These are phyloP conservation scores for Cynaeus angustus DNA, from an alignment of 2,888 invertebrate genomes.

Conservation along the genomic window DNA sequence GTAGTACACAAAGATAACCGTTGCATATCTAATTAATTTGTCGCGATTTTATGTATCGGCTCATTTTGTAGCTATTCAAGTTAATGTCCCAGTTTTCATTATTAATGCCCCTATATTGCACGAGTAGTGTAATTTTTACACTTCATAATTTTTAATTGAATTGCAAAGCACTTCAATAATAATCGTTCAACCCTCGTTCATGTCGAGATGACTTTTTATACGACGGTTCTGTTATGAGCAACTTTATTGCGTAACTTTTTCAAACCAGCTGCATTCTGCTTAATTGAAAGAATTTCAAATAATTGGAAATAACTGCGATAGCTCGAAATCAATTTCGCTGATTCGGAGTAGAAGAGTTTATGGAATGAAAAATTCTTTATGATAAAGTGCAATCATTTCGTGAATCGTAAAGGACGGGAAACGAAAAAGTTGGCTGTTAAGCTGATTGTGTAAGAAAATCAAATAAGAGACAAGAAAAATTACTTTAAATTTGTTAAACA, in stretches of 20 bases:
- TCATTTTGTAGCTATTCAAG: not conserved
- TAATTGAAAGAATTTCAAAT: slow-evolving; percentile 7
- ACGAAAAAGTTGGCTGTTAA: too few species aligned
- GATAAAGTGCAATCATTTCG: too few species aligned
- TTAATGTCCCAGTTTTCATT: slow-evolving; percentile 21
- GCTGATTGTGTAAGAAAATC: too few species aligned
- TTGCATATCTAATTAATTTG: slow-evolving; percentile 46
- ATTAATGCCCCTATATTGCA: slow-evolving; percentile 27
- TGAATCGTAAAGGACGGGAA: too few species aligned
- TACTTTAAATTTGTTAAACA: too few species aligned
- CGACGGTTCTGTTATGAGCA: slow-evolving; percentile 6
- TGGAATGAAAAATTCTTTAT: too few species aligned
- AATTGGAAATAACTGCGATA: not conserved
- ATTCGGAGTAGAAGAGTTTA: not conserved
- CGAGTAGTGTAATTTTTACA: slow-evolving; percentile 19
- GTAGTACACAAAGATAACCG: slow-evolving; percentile 35
- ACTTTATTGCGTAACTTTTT: not conserved
- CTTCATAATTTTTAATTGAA: slow-evolving; percentile 36
- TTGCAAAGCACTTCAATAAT: slow-evolving; percentile 30
- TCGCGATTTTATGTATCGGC: slow-evolving; percentile 43
- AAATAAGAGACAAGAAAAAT: too few species aligned
- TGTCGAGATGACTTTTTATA: slow-evolving; percentile 13
- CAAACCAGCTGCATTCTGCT: not conserved
- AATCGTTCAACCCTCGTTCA: slow-evolving; percentile 24
- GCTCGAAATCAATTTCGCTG: not conserved